Base-by-base conservation (phyloP, 1,140 invertebrate genomes). In the Philopotamus ludificatus region DNA sequence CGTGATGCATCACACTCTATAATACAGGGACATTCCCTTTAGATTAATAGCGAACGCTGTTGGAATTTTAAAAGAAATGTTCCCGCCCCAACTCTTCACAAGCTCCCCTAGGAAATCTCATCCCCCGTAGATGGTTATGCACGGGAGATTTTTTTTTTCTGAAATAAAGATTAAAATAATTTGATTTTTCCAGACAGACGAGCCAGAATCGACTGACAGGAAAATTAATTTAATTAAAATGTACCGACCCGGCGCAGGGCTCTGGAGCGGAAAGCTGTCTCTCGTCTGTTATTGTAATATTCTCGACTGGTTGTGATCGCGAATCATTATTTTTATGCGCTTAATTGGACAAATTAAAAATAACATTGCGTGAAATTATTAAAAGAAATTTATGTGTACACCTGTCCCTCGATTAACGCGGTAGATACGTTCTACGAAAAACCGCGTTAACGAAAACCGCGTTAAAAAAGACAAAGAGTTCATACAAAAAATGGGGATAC, bases 151-250 rank as follows among this genome's bases (percentile, higher is more conserved):
- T n/a, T n/a, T n/a, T n/a, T n/a, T n/a, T 39, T 55, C 41, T 28
- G 41, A 55, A 55, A 41, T 34, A 22, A 7, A 50, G 7, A 50
- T 34, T 34, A 34, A 20, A 53, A 53, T 4, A 25, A 53, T 57
- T 57, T 42, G 54, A 57, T 57, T 57, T 57, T 55, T 39, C 28
- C 28, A 34, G 28, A 34, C 28, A 34, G 28, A 7, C 28, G 12
- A 34, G 41, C 15, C 28, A 39, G 28, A 55, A 34, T 12, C 28
- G 28, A 34, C 28, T 26, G 53, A 55, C 53, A 26, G 53, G 53
- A 55, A 57, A 57, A 42, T 57, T 57, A 57, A 57, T 57, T 42
- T 20, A 57, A 57, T 39, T 26, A 55, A 55, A 55, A 55, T 20
- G 53, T 39, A n/a, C 50, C 50, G 23, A 53, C n/a, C 53, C 53